These are phyloP conservation scores for Mobula hypostoma DNA, from an alignment of 2,113 vertebrate genomes.

Conservation along the genomic window DNA sequence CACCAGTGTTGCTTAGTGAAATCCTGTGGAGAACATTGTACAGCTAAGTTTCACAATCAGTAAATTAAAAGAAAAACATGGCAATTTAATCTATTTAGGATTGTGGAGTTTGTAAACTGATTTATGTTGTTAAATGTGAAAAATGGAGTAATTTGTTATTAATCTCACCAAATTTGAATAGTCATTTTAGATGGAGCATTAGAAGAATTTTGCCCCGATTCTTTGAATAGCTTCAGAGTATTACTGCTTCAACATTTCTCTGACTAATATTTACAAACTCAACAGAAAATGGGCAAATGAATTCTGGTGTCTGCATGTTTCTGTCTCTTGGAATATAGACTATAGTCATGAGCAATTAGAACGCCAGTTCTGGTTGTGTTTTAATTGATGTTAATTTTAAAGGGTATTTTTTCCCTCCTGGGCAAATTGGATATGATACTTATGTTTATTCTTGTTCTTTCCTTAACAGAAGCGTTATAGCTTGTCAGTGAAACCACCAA, in stretches of 20 bases:
- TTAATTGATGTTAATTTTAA: background rate
- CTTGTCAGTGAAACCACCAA: slow-evolving; percentile 84
- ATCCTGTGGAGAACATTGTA: no score
- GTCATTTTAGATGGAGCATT: background rate
- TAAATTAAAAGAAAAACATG: no score
- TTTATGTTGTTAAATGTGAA: no score
- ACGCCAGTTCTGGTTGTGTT: background rate
- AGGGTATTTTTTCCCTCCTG: background rate
- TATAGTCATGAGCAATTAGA: background rate
- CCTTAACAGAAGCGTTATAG: slow-evolving; percentile 81
- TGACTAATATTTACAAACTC: background rate
- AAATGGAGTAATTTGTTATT: no score
- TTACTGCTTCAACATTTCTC: background rate
- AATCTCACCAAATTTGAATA: no score
- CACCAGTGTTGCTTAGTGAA: no score
- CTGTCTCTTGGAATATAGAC: background rate
- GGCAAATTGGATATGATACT: background rate
- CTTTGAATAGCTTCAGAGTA: background rate
- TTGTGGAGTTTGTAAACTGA: background rate
- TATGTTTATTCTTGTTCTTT: slow-evolving; percentile 34
- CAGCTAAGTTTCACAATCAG: no score
- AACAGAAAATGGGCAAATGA: background rate
- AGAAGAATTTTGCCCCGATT: background rate
- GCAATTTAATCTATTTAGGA: background rate
- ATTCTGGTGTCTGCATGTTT: background rate